Evolutionary conservation across 1,140 invertebrate species (phyloP), one percentile per base, ranked within the genome.

Genomic region (Drosophila subpulchrella): DNA sequence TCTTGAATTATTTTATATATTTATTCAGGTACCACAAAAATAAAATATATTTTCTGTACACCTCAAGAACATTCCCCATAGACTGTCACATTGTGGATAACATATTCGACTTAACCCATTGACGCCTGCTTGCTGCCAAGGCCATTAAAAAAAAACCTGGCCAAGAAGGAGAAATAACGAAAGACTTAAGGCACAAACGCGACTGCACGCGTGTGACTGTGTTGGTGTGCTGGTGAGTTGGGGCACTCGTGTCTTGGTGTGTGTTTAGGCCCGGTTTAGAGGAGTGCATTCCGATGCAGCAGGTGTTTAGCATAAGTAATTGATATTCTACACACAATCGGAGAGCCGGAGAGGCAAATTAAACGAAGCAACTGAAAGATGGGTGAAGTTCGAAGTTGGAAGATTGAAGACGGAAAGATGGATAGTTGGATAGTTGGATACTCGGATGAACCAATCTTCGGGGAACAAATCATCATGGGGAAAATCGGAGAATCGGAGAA

Each of bases 241-340:
- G 34, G 20, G 60, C 13, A 32, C 17, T 44, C 15, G 36, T 62
- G 36, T 24, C 32, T 12, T 13, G 58, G 77, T 59, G 74, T 78
- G 57, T 81, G 77, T 78, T 86, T 82, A 82, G 83, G 83, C 82
- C 82, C 82, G 82, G 82, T 85, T 85, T 85, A 85, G 80, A 83
- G 82, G 63, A 77, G 42, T 75, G 46, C 55, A 91, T 91, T 91
- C 90, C 90, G 78, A 90, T 91, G 90, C 77, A 90, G 90, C 90
- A 91, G 90, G 90, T 91, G 90, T 91, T 91, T 91, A 91, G 90
- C 85, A 90, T 85, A 91, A 91, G 90, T 91, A 91, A 91, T 91
- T 91, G 90, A 91, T 91, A 91, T 91, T 91, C 90, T 81, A 88
- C 85, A 90, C 90, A 91, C 84, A 91, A 83, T 83, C 58, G 68